phyloP scores from a whole-genome alignment of 2,888 invertebrate species.

The Fabriciana adippe region DNA sequence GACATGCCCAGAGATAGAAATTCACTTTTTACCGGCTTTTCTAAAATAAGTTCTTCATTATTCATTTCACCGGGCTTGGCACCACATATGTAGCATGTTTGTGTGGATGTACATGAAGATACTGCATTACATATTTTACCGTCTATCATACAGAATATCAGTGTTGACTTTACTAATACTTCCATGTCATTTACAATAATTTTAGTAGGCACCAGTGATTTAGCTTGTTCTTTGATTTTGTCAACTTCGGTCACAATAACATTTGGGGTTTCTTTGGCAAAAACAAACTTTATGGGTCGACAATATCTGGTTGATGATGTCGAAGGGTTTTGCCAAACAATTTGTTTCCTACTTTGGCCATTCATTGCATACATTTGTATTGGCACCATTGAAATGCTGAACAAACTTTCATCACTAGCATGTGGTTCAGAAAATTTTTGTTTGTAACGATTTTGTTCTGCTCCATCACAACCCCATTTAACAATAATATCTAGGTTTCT shows the following conservation, averaged over 20 bases:
- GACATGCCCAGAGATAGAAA: slow-evolving; percentile 47
- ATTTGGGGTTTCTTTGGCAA: slow-evolving; percentile 22
- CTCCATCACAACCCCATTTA: slow-evolving; percentile 14
- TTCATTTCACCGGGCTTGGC: slow-evolving; percentile 53
- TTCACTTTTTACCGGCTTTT: slow-evolving; percentile 21
- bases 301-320: slow-evolving; percentile 46
- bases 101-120: slow-evolving; percentile 48
- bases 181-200: slow-evolving; percentile 3
- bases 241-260: slow-evolving; percentile 21
- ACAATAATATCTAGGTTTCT: not conserved
- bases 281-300: slow-evolving; percentile 44
- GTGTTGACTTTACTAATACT: not conserved
- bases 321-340: slow-evolving; percentile 44
- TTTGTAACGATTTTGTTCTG: slow-evolving; percentile 12
- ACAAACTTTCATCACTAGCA: slow-evolving; percentile 40
- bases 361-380: slow-evolving; percentile 37
- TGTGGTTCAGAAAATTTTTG: slow-evolving; percentile 23
- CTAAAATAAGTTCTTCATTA: slow-evolving; percentile 26
- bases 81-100: slow-evolving; percentile 51
- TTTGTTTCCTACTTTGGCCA: slow-evolving; percentile 35
- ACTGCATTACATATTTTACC: slow-evolving; percentile 54
- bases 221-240: slow-evolving; percentile 7
- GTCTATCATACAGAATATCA: slow-evolving; percentile 46
- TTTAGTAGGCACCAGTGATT: slow-evolving; percentile 2
- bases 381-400: slow-evolving; percentile 45